Evolutionary conservation across 2,888 invertebrate species (phyloP), one percentile per base, ranked within the genome.

Genomic region (Globia sparganii): DNA sequence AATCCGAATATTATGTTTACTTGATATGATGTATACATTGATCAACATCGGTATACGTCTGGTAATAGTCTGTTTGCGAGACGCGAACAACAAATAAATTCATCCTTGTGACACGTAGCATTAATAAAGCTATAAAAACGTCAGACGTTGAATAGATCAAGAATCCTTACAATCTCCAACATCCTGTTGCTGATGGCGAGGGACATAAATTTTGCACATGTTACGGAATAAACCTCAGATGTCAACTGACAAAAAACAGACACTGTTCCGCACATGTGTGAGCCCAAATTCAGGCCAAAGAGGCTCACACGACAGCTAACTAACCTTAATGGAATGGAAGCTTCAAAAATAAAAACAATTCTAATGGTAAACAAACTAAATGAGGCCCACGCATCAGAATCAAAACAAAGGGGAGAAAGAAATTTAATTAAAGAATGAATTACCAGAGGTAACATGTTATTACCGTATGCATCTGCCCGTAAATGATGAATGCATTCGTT

Each of bases 171-270:
- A 92, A 92, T 89, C 84, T 88, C 86, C 78, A 87, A 90, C 91
- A 90, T 94, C 92, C 92, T 94, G 91, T 91, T 90, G 82, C 92
- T 93, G 90, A 89, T 90, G 80, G 86, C 85, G 73, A 89, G 88
- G 89, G 85, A 85, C 87, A 89, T 92, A 88, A 89, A 93, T 93
- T 95, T 95, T 85, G 95, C 96, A 96, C 94, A 96, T 96, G 96
- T 95, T 91, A 91, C 91, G 88, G 88, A 92, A 91, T 91, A 91
- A 90, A 91, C 91, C 93, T 95, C 94, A 93, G 92, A 94, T 94
- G 94, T 92, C 86, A 91, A 89, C 91, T 91, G 93, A 96, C 95
- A 96, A 96, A 96, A 96, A 96, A 94, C 95, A 94, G 92, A 92
- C 90, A 83, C 80, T 80, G 87, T 90, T 87, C 84, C 89, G 89